Evolutionary conservation across 2,113 vertebrate species (phyloP), one percentile per base, ranked within the genome.

Genomic region (Haemorhous mexicanus): DNA sequence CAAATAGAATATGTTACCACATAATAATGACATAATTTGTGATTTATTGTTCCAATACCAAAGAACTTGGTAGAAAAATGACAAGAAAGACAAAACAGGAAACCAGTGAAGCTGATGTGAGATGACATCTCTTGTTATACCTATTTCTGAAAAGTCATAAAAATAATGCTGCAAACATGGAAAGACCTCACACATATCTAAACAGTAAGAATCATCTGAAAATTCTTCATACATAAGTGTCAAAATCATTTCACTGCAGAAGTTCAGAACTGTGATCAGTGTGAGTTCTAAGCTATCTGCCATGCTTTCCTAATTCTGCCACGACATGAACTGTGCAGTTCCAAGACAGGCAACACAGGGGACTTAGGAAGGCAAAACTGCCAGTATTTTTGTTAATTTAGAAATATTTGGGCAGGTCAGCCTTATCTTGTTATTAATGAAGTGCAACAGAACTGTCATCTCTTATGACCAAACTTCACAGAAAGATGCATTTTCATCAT

Each of bases 241-340:
- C 22, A 86, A 83, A 64, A 30, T 84, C 12, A 56, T 76, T 44
- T 44, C 59, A 55, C 26, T 46, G 26, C 0, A 56, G 7, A 68
- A 59, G 24, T 27, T 80, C 18, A 70, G 23, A 86, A 67, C 0
- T 85, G 16, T n/a, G 20, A 76, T 41, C 47, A 74, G 17, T 1
- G 0, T 23, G 37, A 69, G 9, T 66, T 81, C 92, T 58, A 88
- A 85, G 58, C 37, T n/a, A 46, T 13, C 44, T 84, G 21, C 23
- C 63, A 28, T 3, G 0, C 32, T 74, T 41, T 35, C 47, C 22
- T 35, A 68, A 89, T 72, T 62, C 58, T 91, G 47, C 49, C 83
- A 19, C 11, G 27, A 56, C 33, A 52, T 0, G 0, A 64, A 44
- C 5, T 7, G 8, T 7, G 20, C 69, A 75, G 43, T n/a, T 94